These are phyloP conservation scores for Aldabrachelys gigantea DNA, from an alignment of 2,113 vertebrate species.

Conservation along the genomic window DNA sequence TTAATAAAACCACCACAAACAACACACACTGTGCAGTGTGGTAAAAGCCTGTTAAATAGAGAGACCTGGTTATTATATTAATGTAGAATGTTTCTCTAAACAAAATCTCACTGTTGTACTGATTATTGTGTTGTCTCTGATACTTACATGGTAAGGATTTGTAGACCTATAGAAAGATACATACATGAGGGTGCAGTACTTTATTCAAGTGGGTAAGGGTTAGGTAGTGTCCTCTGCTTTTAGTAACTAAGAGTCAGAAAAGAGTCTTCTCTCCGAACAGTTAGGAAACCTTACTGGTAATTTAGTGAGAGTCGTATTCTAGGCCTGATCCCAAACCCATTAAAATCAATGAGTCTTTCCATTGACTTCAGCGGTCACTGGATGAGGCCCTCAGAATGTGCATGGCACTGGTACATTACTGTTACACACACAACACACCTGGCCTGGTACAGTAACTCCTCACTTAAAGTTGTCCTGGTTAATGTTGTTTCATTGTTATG, in stretches of 20 bases:
- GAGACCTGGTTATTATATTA: too few species aligned
- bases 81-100: too few species aligned
- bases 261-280: too few species aligned
- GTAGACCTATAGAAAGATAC: too few species aligned
- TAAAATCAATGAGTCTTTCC: background rate
- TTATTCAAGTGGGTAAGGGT: background rate
- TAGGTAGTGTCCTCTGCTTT: background rate
- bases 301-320: background rate
- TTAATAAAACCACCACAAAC: too few species aligned
- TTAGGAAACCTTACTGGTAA: background rate
- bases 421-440: background rate
- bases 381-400: background rate
- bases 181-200: background rate
- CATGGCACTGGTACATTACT: background rate
- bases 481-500: too few species aligned
- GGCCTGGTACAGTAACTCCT: background rate
- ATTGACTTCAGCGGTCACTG: background rate
- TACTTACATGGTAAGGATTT: too few species aligned
- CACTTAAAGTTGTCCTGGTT: too few species aligned
- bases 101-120: too few species aligned
- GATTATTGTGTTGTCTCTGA: background rate
- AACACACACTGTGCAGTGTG: too few species aligned
- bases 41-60: too few species aligned
- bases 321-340: background rate
- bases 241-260: background rate